A percentile compares a stretch with the other conserved stretches of the same genome.
Conservation (phyloP, 2,113 vertebrate genomes). For the Carollia perspicillata region DNA sequence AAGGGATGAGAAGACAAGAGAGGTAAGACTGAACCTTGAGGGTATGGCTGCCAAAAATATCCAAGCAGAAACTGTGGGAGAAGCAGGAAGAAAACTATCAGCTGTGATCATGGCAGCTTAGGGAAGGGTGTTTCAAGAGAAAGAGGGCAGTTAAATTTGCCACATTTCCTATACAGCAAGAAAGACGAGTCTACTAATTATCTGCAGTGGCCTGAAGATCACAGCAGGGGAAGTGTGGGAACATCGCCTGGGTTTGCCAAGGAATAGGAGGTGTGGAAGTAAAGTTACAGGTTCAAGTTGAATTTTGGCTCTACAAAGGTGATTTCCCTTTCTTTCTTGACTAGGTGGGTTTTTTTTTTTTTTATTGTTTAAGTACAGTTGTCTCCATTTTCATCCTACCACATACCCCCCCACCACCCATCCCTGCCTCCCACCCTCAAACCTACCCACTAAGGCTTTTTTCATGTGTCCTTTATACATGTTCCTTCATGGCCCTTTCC, state of each 20-base stretch:
- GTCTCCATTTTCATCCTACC: no score
- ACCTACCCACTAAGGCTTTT: no score
- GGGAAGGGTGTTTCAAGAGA: neutral
- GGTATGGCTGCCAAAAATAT: neutral
- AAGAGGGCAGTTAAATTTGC: neutral
- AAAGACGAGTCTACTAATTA: neutral
- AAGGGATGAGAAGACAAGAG: neutral
- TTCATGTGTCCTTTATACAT: no score
- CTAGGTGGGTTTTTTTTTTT: no score
- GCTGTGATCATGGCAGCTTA: fast-evolving
- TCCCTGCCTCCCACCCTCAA: no score
- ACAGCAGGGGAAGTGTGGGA: neutral
- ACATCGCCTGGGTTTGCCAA: neutral
- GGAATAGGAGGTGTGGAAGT: neutral
- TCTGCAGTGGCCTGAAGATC: neutral
- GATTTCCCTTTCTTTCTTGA: neutral
- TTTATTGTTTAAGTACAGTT: no score
- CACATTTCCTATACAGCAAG: neutral
- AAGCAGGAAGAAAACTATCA: neutral
- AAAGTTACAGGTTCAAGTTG: neutral
- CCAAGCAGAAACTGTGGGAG: neutral
- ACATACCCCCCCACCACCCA: no score
- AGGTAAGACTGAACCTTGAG: neutral
- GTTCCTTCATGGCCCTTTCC: no score
- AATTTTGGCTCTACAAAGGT: neutral